Evolutionary conservation across 2,888 invertebrate species (phyloP), one percentile per base, ranked within the genome.

Genomic region (Linyphia triangularis): DNA sequence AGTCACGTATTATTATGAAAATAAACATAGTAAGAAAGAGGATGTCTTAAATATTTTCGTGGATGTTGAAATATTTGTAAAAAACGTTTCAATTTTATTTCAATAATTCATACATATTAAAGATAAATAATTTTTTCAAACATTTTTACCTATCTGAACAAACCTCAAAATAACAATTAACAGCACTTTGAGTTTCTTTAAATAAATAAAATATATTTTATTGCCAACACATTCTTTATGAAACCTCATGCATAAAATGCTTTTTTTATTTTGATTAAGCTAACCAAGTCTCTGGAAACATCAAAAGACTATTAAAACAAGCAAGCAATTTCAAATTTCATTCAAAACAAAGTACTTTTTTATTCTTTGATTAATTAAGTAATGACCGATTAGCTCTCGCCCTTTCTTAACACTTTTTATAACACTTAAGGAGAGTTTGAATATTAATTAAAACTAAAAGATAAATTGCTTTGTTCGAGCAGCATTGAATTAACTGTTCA

Each of bases 261-360:
- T 79, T 67, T 43, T 40, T 72, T 72, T 67, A 79, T 26, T 67
- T 30, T 67, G 65, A 79, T 79, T 65, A 79, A 79, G n/a, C n/a
- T n/a, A n/a, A n/a, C n/a, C n/a, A n/a, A 19, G 43, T 51, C 16
- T 22, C 51, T 43, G 43, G 67, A 67, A 79, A 79, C 78, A 79
- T 79, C 67, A 67, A 67, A 79, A 79, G 51, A 67, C 78, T 67
- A 79, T 79, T 79, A 79, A 67, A 77, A 67, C 65, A 24, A 65
- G 67, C 22, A 79, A 79, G 67, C 78, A 79, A 79, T 79, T 79
- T 13, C 26, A 51, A 67, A 63, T 51, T 67, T 22, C 30, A n/a
- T 28, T 40, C 37, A 40, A 37, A 43, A 33, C 19, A 33, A 13
- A 24, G 9, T 43, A 7, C 22, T 72, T 72, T 72, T n/a, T 51